A percentile compares a stretch with the other conserved stretches of the same genome.
These are phyloP conservation scores for Thereva nobilitata DNA, from an alignment of 2,888 invertebrate species.

Conservation along the genomic window DNA sequence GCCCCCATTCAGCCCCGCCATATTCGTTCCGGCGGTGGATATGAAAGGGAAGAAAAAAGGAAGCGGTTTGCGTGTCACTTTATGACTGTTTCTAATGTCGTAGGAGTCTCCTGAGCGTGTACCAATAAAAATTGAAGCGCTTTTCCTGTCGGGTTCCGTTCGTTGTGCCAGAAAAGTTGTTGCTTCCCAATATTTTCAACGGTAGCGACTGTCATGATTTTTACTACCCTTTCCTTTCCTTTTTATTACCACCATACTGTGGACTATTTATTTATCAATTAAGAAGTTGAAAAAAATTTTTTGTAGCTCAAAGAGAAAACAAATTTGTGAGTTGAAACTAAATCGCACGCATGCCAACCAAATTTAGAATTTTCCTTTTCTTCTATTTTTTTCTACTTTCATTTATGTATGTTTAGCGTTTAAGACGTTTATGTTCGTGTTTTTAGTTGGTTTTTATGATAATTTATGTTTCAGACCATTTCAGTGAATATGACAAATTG, in stretches of 20 bases:
- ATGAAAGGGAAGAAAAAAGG: constrained; percentile 1
- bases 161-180: constrained; percentile 9
- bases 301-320: not conserved
- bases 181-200: constrained; percentile 13
- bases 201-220: not conserved
- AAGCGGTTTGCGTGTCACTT: constrained; percentile 37
- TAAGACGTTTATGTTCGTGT: constrained; percentile 22
- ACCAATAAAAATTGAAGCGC: constrained; percentile 21
- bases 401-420: constrained; percentile 15
- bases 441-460: constrained; percentile 17
- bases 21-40: not conserved
- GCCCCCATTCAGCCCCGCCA: not conserved
- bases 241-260: constrained; percentile 18
- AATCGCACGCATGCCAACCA: constrained; percentile 12
- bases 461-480: constrained; percentile 26
- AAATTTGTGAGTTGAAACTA: not conserved
- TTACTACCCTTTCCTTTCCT: constrained; percentile 5
- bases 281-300: constrained; percentile 11
- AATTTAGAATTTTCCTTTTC: no score
- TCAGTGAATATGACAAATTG: constrained; percentile 19
- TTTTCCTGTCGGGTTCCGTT: not conserved
- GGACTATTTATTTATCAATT: constrained; percentile 31
- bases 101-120: constrained; percentile 20
- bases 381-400: not conserved
- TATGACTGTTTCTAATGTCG: constrained; percentile 28